Conservation (phyloP, 2,113 vertebrate species). For the Astatotilapia flaviijosephi region DNA sequence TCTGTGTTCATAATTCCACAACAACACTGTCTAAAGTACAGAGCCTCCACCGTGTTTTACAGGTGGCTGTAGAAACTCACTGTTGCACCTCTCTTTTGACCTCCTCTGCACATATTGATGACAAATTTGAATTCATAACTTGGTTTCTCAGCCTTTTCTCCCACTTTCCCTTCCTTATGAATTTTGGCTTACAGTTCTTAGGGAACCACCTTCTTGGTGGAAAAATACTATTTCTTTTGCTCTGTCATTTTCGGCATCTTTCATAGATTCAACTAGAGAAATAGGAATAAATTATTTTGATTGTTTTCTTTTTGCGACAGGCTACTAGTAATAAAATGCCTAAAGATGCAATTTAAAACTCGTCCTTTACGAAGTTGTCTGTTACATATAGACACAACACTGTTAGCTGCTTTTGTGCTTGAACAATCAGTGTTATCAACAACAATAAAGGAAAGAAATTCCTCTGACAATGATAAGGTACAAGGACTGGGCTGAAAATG, state of each 20-base stretch:
- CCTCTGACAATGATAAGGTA: neutral
- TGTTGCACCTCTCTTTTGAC: neutral
- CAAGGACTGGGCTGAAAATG: neutral
- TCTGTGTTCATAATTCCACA: neutral
- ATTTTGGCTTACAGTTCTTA: neutral
- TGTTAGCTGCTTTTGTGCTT: neutral
- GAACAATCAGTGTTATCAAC: neutral
- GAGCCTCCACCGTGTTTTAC: neutral
- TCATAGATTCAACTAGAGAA: neutral
- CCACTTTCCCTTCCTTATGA: neutral
- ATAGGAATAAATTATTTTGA: neutral
- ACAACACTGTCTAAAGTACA: neutral
- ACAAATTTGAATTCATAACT: neutral
- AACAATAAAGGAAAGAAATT: neutral
- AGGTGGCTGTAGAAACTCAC: neutral
- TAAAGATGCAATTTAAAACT: neutral
- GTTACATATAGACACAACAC: neutral
- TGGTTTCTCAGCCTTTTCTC: neutral
- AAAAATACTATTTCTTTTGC: neutral
- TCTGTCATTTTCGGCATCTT: neutral
- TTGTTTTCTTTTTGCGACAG: neutral
- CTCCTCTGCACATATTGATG: neutral
- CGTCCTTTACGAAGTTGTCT: neutral
- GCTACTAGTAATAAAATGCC: neutral
- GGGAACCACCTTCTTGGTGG: neutral